phyloP scores from a whole-genome alignment of 2,888 invertebrate genomes.

The Prosapia bicincta region DNA sequence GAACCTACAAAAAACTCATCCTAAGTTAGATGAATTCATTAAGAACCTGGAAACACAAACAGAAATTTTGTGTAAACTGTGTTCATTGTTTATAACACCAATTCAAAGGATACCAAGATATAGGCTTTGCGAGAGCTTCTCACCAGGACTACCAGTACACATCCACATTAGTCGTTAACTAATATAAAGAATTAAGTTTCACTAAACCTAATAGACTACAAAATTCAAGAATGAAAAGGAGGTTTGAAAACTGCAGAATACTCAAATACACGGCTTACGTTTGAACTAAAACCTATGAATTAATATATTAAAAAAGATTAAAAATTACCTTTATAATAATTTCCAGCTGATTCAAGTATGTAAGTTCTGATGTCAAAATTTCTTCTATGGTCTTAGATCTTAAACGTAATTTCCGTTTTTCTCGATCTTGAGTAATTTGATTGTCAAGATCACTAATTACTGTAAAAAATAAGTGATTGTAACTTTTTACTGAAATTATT shows the following conservation, averaged over 20 bases:
- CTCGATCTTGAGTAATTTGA: conserved; percentile 44
- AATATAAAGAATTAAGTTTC: too few species aligned
- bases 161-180: conserved; percentile 60
- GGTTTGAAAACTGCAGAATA: too few species aligned
- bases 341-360: conserved; percentile 65
- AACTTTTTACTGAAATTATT: neutral
- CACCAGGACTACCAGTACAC: conserved; percentile 54
- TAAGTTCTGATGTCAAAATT: conserved; percentile 65
- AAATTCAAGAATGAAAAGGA: too few species aligned
- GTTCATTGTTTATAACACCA: conserved; percentile 70
- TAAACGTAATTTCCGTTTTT: conserved; percentile 43
- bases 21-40: conserved; percentile 55
- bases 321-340: conserved; percentile 57
- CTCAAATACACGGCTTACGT: too few species aligned
- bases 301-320: too few species aligned
- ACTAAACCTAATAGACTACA: too few species aligned
- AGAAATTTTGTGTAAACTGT: conserved; percentile 65
- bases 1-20: conserved; percentile 52
- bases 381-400: conserved; percentile 61
- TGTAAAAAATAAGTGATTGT: conserved; percentile 37
- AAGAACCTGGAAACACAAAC: conserved; percentile 62
- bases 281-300: too few species aligned
- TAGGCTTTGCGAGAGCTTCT: conserved; percentile 67
- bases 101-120: conserved; percentile 77
- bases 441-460: conserved; percentile 57